phyloP scores from a whole-genome alignment of 2,888 invertebrate genomes.

The Scrobipalpa atriplicella region DNA sequence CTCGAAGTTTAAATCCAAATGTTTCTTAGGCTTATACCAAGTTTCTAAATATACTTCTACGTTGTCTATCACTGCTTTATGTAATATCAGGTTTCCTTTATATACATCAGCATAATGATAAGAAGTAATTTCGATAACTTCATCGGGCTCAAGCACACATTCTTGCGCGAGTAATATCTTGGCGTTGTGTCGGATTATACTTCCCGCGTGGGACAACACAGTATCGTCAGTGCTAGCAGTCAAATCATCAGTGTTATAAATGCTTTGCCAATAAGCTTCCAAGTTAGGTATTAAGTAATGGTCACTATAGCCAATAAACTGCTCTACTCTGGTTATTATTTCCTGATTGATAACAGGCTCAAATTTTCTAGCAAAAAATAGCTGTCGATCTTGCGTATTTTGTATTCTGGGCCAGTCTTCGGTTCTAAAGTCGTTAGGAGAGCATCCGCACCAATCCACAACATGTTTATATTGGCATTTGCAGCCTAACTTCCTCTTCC shows the following conservation, averaged over 20 bases:
- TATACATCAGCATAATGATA: slow-evolving; percentile 89
- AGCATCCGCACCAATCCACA: slow-evolving; percentile 99
- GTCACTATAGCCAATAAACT: slow-evolving; percentile 89
- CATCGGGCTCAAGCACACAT: slow-evolving; percentile 72
- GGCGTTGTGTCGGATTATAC: slow-evolving; percentile 83
- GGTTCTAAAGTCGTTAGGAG: slow-evolving; percentile 96
- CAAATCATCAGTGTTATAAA: slow-evolving; percentile 90
- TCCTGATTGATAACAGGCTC: slow-evolving; percentile 97
- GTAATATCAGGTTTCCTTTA: slow-evolving; percentile 88
- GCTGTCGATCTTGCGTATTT: slow-evolving; percentile 89
- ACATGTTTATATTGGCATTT: slow-evolving; percentile 99
- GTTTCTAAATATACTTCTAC: slow-evolving; percentile 85
- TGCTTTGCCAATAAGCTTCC: slow-evolving; percentile 95
- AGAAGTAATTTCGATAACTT: slow-evolving; percentile 86
- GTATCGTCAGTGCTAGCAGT: slow-evolving; percentile 88
- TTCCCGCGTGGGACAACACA: slow-evolving; percentile 86
- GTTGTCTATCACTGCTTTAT: slow-evolving; percentile 75
- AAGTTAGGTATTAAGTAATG: slow-evolving; percentile 85
- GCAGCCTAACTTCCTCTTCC: slow-evolving; percentile 98
- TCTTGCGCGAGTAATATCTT: slow-evolving; percentile 71
- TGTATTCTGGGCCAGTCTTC: slow-evolving; percentile 92
- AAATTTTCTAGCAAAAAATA: slow-evolving; percentile 98
- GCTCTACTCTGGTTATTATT: slow-evolving; percentile 94
- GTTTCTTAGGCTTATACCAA: slow-evolving; percentile 85
- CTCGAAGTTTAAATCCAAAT: slow-evolving; percentile 81